Evolutionary conservation across 2,797 vertebrate genomes (phyloP).

Genomic region (Hypotaenidia philippensis): DNA sequence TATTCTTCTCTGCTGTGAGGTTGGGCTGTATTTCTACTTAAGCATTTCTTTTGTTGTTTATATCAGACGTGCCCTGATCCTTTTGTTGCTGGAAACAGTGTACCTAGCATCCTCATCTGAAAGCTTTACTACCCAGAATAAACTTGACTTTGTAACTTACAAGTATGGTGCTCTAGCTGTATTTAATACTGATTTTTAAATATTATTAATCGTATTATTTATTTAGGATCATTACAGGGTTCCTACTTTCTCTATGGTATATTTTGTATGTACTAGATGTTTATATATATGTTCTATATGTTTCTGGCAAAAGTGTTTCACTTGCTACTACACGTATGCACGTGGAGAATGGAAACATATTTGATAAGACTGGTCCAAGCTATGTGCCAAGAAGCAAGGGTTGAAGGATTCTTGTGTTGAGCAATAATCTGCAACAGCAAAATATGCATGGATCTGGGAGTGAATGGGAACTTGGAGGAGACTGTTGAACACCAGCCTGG

Average conservation of each 20-base stretch:
- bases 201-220: background rate
- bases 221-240: background rate
- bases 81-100: background rate
- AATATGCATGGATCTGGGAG: too few species aligned
- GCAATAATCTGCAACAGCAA: too few species aligned
- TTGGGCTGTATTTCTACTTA: background rate
- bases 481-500: too few species aligned
- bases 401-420: too few species aligned
- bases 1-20: background rate
- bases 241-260: background rate
- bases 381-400: too few species aligned
- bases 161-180: rapidly evolving
- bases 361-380: too few species aligned
- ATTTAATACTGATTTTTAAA: background rate
- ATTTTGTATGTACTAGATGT: background rate
- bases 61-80: background rate
- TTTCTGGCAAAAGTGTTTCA: background rate
- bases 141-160: background rate
- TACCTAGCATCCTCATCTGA: background rate
- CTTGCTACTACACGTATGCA: background rate
- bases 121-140: background rate
- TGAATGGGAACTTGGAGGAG: too few species aligned
- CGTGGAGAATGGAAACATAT: too few species aligned
- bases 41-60: background rate
- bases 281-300: rapidly evolving